Conservation (phyloP, 2,113 vertebrate species). For the Dipodomys stephensi region DNA sequence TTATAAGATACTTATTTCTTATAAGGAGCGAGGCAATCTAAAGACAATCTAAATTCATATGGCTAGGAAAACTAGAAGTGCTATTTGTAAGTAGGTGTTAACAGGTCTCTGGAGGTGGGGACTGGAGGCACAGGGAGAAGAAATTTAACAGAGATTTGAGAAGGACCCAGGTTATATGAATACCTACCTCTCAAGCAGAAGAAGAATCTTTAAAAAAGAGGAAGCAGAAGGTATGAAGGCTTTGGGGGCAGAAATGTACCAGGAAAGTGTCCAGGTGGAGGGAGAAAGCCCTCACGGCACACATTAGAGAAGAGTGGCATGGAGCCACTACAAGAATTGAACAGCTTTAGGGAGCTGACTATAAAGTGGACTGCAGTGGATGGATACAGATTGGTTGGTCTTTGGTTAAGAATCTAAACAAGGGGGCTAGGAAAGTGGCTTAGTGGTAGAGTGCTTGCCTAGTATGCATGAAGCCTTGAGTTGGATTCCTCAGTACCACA, state of each 20-base stretch:
- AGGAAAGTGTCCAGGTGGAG: background rate
- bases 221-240: conserved; percentile 5
- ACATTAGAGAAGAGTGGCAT: background rate
- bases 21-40: background rate
- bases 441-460: too few species aligned
- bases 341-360: background rate
- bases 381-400: background rate
- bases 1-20: background rate
- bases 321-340: background rate
- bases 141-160: background rate
- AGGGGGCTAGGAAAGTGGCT: background rate
- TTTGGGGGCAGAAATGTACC: background rate
- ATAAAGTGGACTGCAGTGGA: background rate
- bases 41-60: background rate
- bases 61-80: background rate
- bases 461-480: too few species aligned
- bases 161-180: background rate
- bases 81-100: background rate
- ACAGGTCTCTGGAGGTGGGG: background rate
- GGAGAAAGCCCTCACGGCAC: background rate
- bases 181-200: background rate
- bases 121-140: background rate
- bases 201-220: background rate
- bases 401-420: background rate
- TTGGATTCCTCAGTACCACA: too few species aligned